phyloP scores from a whole-genome alignment of 2,113 vertebrate genomes.

The Anarrhichthys ocellatus region DNA sequence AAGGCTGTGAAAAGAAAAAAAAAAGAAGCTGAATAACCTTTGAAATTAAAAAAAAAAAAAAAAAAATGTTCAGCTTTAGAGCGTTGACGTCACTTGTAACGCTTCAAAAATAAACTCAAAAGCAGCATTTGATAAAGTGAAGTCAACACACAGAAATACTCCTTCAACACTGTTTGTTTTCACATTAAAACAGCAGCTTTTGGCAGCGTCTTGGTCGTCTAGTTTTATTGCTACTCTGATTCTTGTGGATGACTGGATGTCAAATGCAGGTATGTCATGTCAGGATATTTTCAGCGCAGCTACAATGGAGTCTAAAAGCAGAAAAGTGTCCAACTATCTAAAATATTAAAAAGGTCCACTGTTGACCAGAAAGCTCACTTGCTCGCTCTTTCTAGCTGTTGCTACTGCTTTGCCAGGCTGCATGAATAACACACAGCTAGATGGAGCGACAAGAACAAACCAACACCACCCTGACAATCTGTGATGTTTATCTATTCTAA shows the following conservation, averaged over 20 bases:
- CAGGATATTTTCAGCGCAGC: conserved; percentile 59
- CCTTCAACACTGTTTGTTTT: background rate
- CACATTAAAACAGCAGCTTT: background rate
- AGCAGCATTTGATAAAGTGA: background rate
- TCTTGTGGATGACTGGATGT: conserved; percentile 38
- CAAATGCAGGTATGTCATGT: conserved; percentile 55
- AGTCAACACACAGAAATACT: background rate
- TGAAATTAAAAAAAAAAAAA: background rate
- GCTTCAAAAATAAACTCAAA: background rate
- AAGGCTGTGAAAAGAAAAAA: background rate
- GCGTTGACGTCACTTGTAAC: background rate
- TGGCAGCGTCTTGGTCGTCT: background rate
- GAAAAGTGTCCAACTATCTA: conserved; percentile 58
- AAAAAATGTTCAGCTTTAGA: background rate
- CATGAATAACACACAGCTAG: conserved; percentile 28
- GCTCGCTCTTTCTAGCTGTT: conserved; percentile 24
- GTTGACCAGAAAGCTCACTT: conserved; percentile 52
- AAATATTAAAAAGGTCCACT: conserved; percentile 72
- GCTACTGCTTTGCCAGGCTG: conserved; percentile 4
- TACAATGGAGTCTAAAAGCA: conserved; percentile 66
- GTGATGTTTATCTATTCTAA: background rate
- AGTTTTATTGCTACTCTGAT: background rate
- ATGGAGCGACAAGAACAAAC: background rate
- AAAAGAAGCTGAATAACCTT: background rate
- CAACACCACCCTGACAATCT: background rate